A percentile compares a stretch with the other conserved stretches of the same genome.
Evolutionary conservation across 2,113 vertebrate species (phyloP).

Genomic region (Tetrax tetrax): DNA sequence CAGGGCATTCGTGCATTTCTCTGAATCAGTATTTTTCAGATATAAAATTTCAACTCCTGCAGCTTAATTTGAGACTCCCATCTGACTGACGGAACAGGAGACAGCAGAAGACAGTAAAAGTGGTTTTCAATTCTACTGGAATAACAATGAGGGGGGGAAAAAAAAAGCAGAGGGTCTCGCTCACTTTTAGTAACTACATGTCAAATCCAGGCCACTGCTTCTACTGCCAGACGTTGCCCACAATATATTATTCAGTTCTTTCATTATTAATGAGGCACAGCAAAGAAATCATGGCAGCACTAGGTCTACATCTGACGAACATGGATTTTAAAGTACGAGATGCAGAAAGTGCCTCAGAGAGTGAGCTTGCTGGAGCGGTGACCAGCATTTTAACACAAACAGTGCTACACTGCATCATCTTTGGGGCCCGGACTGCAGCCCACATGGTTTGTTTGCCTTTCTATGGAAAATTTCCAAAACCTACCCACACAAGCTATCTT

Average conservation of each 20-base stretch:
- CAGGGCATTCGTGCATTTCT: not conserved
- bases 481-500: not conserved
- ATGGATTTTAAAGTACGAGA: not conserved
- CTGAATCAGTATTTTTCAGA: not conserved
- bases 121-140: conserved; percentile 1
- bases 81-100: not conserved
- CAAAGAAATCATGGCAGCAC: not conserved
- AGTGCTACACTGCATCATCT: not conserved
- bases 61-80: not conserved
- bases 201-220: conserved; percentile 29
- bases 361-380: not conserved
- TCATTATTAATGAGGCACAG: conserved; percentile 47
- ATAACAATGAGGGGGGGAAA: not conserved
- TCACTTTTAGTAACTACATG: not conserved
- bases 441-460: not conserved
- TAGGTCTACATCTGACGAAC: not conserved
- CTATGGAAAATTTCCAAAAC: not conserved
- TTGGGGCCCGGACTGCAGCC: not conserved
- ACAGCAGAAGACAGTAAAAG: not conserved
- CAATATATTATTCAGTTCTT: conserved; percentile 2
- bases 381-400: not conserved
- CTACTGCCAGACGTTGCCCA: not conserved
- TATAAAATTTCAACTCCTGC: not conserved
- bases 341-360: not conserved
- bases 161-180: not conserved